phyloP scores from a whole-genome alignment of 1,140 invertebrate species.

The Tetragonula clypearis region DNA sequence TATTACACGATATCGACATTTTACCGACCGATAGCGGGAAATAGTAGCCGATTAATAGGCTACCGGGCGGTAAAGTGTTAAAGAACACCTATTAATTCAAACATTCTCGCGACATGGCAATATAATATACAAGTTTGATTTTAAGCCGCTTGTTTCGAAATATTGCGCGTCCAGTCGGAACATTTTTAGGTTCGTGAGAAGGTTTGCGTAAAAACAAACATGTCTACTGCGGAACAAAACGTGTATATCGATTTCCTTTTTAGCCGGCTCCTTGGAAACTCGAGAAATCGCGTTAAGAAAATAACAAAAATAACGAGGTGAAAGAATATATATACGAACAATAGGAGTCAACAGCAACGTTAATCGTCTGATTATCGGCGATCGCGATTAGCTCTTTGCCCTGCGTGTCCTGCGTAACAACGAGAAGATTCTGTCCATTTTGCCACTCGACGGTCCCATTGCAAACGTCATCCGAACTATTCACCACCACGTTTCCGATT shows the following conservation, averaged over 20 bases:
- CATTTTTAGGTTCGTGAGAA: not conserved
- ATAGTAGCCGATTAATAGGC: no score
- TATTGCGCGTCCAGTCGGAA: not conserved
- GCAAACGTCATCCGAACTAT: conserved; percentile 51
- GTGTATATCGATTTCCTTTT: conserved; percentile 39
- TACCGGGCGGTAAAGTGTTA: no score
- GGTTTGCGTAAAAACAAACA: not conserved
- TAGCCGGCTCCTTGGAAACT: not conserved
- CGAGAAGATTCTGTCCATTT: conserved; percentile 72
- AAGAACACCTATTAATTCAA: not conserved
- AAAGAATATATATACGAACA: conserved; percentile 75
- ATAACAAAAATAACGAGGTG: not conserved
- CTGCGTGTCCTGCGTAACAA: conserved; percentile 71
- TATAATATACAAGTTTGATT: not conserved
- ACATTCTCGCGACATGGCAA: not conserved
- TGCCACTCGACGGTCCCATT: conserved; percentile 62
- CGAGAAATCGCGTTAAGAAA: not conserved
- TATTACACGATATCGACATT: no score
- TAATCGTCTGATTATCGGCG: conserved; percentile 67
- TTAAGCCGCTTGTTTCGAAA: not conserved
- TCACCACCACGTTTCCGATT: conserved; percentile 59
- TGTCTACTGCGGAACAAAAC: not conserved
- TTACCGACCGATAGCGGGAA: no score
- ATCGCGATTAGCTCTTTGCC: conserved; percentile 69
- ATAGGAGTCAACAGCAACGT: conserved; percentile 71